These are phyloP conservation scores for Dromiciops gliroides DNA, from an alignment of 2,113 vertebrate genomes.

Conservation along the genomic window DNA sequence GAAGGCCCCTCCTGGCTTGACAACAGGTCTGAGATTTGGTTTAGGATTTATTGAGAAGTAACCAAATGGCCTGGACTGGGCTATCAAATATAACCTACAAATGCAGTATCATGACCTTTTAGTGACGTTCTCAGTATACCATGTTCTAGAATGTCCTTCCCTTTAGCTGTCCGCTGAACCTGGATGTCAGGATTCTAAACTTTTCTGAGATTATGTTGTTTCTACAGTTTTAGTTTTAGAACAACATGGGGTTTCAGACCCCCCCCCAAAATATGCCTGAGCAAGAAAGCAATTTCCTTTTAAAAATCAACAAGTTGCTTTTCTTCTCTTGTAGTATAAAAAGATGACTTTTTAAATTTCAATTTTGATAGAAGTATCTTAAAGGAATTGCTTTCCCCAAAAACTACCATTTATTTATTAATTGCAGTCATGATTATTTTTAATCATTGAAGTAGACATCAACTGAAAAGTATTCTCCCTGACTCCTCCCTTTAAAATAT, in stretches of 20 bases:
- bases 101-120: background rate
- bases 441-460: constrained; percentile 2
- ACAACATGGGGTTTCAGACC: constrained; percentile 34
- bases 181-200: constrained; percentile 8
- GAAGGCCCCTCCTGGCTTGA: background rate
- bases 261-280: constrained; percentile 1
- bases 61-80: background rate
- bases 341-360: constrained; percentile 10
- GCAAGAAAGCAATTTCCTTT: constrained; percentile 14
- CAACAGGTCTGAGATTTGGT: background rate
- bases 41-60: background rate
- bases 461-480: background rate
- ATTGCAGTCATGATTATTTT: background rate
- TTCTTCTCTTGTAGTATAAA: background rate
- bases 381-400: background rate
- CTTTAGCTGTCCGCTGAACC: background rate
- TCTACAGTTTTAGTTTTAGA: constrained; percentile 20
- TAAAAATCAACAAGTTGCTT: constrained; percentile 8
- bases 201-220: constrained; percentile 18
- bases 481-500: background rate
- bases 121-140: background rate
- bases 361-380: background rate
- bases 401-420: background rate
- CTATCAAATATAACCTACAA: background rate
- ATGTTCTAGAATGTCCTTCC: background rate